Base-by-base conservation (phyloP, 2,113 vertebrate species). In the Takifugu flavidus region DNA sequence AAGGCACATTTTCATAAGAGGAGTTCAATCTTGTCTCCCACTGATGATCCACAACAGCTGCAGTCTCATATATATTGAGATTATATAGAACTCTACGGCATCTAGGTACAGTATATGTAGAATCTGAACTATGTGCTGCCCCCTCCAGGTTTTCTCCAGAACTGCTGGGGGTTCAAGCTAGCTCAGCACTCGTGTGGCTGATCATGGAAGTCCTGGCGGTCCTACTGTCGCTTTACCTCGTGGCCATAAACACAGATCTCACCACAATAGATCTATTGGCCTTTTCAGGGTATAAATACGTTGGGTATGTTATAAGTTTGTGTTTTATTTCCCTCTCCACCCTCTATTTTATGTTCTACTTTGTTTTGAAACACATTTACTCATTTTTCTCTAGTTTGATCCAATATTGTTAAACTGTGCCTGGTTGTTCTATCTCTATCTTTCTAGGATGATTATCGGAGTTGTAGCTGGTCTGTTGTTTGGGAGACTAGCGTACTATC, bases 261-360 rank as follows among this genome's bases (percentile, higher is more conserved):
- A 94, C 92, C 39, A 94, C 95, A 47, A 91, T 96, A 0, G 95
- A 98, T 76, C 88, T 96, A 49, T 76, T 98, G 13, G 94, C 95
- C 50, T 95, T 95, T 67, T 84, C 94, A 13, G 95, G 95, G 31
- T 98, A 96, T 83, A 98, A 98, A 89, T 98, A 96, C 4, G 94
- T 98, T 0, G 95, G 95, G 95, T 96, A 75, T 82, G 92, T 62
- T 25, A 27, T 45, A 15, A 10, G 7, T 34, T 34, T 39, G 34
- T 39, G 34, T 11, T 39, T 45, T 4, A 12, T 15, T 45, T 45
- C 44, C 13, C 1, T 15, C 1, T 45, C 14, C 43, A 44, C 3
- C 13, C 43, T 13, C 44, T 13, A 45, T 13, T 15, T 45, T 15
- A 14, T 15, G 4, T 5, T 45, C 10, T 45, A 14, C 34, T 39